Conservation (phyloP, 92 coral and sea anemone species). For the Actinostola sp. region DNA sequence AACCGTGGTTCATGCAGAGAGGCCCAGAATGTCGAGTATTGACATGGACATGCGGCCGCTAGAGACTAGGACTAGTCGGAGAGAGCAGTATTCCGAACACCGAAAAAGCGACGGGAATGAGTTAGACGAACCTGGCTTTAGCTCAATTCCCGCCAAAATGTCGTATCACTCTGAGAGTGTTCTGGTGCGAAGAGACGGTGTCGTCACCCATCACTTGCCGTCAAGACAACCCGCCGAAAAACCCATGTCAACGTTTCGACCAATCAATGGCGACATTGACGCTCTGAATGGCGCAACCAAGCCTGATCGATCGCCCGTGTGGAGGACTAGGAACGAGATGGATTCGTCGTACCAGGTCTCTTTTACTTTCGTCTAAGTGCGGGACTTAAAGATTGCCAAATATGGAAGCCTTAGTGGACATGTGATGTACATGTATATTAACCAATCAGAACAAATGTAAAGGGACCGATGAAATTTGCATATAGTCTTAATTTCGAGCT, state of each 20-base stretch:
- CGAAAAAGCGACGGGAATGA: constrained; percentile 73
- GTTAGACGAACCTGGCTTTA: constrained; percentile 35
- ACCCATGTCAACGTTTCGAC: constrained; percentile 73
- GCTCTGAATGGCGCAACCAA: constrained; percentile 70
- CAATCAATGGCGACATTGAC: constrained; percentile 89
- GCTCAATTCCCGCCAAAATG: constrained; percentile 41
- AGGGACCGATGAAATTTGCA: constrained; percentile 6
- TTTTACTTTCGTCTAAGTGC: constrained; percentile 67
- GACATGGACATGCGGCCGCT: constrained; percentile 28
- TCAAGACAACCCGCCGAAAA: constrained; percentile 57
- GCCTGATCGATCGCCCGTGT: constrained; percentile 84
- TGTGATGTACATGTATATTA: constrained; percentile 22
- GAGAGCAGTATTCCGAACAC: constrained; percentile 31
- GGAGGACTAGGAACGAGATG: constrained; percentile 71
- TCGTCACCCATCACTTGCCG: constrained; percentile 38
- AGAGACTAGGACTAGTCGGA: constrained; percentile 22
- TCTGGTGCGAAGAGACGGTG: constrained; percentile 61
- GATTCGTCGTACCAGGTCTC: constrained; percentile 71
- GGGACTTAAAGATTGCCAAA: constrained; percentile 52
- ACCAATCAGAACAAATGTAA: constrained; percentile 27
- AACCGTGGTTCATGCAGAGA: constrained; percentile 57
- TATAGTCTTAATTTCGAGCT: constrained; percentile 8
- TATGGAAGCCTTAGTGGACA: constrained; percentile 43
- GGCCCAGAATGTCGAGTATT: constrained; percentile 9
- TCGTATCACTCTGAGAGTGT: constrained; percentile 83